These are phyloP conservation scores for Heliothis virescens DNA, from an alignment of 1,140 invertebrate genomes.

Conservation along the genomic window DNA sequence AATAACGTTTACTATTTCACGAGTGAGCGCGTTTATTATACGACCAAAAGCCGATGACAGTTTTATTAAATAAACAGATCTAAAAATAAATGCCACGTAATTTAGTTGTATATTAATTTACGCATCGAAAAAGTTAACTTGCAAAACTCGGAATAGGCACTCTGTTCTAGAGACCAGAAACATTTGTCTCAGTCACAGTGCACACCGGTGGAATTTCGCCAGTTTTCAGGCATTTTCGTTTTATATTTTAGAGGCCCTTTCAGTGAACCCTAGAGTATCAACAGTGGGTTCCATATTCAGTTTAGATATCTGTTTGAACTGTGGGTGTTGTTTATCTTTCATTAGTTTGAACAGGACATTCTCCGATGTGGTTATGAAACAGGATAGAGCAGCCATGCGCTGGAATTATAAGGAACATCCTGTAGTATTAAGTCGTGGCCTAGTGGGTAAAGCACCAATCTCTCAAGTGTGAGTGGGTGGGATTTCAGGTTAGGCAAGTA, in stretches of 20 bases:
- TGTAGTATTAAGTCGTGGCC: not conserved
- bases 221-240: not conserved
- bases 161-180: too few relatives aligned
- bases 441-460: too few relatives aligned
- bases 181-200: not conserved
- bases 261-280: not conserved
- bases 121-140: too few relatives aligned
- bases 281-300: conserved; percentile 88
- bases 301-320: conserved; percentile 90
- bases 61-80: too few relatives aligned
- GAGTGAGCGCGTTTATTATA: too few relatives aligned
- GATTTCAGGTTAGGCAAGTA: too few relatives aligned
- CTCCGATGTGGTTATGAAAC: conserved; percentile 93
- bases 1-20: too few relatives aligned
- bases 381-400: conserved; percentile 64
- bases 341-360: conserved; percentile 93
- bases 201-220: not conserved
- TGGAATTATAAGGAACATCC: not conserved
- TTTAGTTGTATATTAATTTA: too few relatives aligned
- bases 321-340: conserved; percentile 90
- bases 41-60: too few relatives aligned
- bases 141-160: too few relatives aligned
- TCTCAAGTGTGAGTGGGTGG: too few relatives aligned
- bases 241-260: not conserved
- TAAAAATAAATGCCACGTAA: too few relatives aligned